Percentiles rank a stretch among this genome's conserved stretches.
Conservation (phyloP, 2,113 vertebrate species). For the Tupaia chinensis region DNA sequence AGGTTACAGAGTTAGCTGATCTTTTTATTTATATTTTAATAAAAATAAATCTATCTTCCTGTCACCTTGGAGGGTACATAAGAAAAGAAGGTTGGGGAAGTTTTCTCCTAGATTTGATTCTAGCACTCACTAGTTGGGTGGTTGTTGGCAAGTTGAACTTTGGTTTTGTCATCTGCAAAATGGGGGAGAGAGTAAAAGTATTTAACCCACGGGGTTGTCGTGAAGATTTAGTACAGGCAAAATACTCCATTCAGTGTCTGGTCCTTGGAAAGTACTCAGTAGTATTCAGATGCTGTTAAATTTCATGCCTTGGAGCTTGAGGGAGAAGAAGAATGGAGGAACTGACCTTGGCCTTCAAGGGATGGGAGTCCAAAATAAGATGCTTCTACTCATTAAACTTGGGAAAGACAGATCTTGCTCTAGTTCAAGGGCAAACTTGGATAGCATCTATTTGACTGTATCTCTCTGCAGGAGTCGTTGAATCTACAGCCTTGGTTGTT, state of each 20-base stretch:
- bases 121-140: neutral
- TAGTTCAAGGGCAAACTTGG: neutral
- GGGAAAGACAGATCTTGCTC: neutral
- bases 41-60: neutral
- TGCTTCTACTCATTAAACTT: neutral
- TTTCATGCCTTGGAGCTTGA: neutral
- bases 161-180: neutral
- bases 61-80: neutral
- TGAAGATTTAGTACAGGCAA: neutral
- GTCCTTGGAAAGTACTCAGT: neutral
- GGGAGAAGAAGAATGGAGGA: neutral
- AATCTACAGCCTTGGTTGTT: constrained; percentile 90
- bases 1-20: neutral
- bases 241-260: neutral
- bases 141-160: neutral
- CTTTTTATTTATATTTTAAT: constrained; percentile 4
- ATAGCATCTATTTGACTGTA: constrained; percentile 20
- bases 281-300: neutral
- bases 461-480: constrained; percentile 89
- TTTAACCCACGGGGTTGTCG: no score
- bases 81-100: neutral
- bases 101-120: neutral
- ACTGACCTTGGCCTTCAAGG: neutral
- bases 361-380: neutral
- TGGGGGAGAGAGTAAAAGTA: neutral